phyloP scores from a whole-genome alignment of 2,888 invertebrate species.

The Pyrrhia umbra region DNA sequence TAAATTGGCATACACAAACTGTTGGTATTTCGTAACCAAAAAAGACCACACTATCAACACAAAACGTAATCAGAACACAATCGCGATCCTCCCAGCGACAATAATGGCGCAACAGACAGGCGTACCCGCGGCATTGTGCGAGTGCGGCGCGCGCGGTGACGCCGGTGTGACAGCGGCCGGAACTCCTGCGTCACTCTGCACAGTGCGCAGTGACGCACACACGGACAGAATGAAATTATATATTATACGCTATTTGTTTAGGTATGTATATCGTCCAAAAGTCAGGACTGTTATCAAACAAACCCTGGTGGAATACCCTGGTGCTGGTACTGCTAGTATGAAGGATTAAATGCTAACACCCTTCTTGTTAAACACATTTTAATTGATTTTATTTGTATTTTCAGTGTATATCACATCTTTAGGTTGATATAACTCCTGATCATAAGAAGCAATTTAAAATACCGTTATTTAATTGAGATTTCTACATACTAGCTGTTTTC shows the following conservation, averaged over 20 bases:
- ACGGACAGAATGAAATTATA: background rate
- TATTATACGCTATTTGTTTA: background rate
- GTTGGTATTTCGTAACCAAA: background rate
- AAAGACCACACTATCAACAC: background rate
- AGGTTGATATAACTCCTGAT: no score
- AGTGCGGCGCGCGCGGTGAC: slow-evolving; percentile 26
- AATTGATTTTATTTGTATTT: no score
- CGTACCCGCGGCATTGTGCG: slow-evolving; percentile 11
- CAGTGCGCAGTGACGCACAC: background rate
- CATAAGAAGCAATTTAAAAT: no score
- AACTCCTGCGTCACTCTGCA: slow-evolving; percentile 12
- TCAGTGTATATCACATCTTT: no score
- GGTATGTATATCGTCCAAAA: background rate
- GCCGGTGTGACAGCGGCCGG: slow-evolving; percentile 59
- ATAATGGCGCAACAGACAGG: slow-evolving; percentile 3
- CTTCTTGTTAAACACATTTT: no score
- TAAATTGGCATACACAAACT: no score
- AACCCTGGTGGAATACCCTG: background rate
- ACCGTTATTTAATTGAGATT: no score
- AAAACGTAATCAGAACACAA: slow-evolving; percentile 6
- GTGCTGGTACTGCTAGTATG: no score
- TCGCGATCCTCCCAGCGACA: background rate
- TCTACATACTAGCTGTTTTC: no score
- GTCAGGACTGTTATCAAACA: background rate
- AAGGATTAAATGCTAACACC: no score